A percentile compares a stretch with the other conserved stretches of the same genome.
Evolutionary conservation across 2,888 invertebrate species (phyloP).

Genomic region (Amphipyra berbera): DNA sequence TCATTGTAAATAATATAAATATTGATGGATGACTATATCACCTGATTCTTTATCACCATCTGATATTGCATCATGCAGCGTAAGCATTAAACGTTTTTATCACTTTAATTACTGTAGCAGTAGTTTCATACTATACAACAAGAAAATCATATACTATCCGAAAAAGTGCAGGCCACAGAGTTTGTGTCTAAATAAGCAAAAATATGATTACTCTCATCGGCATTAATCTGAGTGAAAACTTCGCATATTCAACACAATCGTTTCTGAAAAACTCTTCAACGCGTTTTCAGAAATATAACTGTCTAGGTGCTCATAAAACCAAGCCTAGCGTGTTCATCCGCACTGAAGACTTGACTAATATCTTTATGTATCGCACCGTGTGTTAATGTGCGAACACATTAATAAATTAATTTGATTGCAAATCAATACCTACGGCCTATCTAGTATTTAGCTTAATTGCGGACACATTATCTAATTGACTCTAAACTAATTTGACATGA

Average conservation of each 20-base stretch:
- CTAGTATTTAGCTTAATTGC: conserved; percentile 36
- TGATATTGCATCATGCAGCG: too few species aligned
- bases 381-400: conserved; percentile 16
- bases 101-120: too few species aligned
- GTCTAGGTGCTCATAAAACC: neutral
- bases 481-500: conserved; percentile 46
- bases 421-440: conserved; percentile 40
- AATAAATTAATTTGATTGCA: conserved; percentile 39
- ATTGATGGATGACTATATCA: neutral
- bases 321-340: neutral
- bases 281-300: neutral
- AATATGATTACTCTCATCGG: too few species aligned
- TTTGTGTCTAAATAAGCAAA: too few species aligned
- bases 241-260: neutral
- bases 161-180: too few species aligned
- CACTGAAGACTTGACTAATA: conserved; percentile 1
- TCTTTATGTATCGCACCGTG: conserved; percentile 4
- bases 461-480: conserved; percentile 33
- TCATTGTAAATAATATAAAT: neutral
- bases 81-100: too few species aligned
- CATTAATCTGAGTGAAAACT: too few species aligned
- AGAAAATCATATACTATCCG: too few species aligned
- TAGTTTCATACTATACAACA: too few species aligned
- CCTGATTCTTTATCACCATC: neutral
- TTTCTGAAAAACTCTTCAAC: neutral